These are phyloP conservation scores for Percina caprodes DNA, from an alignment of 2,113 vertebrate genomes.

Conservation along the genomic window DNA sequence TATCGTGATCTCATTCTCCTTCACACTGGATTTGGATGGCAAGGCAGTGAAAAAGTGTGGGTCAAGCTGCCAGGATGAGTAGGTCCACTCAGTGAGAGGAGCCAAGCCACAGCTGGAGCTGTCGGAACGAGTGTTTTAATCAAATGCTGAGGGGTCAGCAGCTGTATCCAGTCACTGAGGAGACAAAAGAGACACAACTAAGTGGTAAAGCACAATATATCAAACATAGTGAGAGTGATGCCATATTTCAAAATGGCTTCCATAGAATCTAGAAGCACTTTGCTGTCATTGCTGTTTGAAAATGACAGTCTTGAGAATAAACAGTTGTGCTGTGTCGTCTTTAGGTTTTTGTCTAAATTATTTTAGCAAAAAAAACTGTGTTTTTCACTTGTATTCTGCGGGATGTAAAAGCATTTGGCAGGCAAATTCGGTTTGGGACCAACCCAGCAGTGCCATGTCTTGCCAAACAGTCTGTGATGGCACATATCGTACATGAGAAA, in stretches of 20 bases:
- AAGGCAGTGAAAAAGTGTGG: constrained; percentile 6
- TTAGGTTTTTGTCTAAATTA: constrained; percentile 7
- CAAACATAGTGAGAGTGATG: not conserved
- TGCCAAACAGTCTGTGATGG: constrained; percentile 52
- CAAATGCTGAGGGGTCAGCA: constrained; percentile 6
- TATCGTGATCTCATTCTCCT: constrained; percentile 18
- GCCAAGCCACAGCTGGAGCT: constrained; percentile 48
- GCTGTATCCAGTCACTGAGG: not conserved
- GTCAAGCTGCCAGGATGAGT: constrained; percentile 20
- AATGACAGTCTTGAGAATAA: not conserved
- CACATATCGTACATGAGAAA: constrained; percentile 31
- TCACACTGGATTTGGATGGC: constrained; percentile 6
- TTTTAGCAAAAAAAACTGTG: constrained; percentile 3
- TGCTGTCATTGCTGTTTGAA: not conserved
- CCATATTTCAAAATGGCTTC: constrained; percentile 2
- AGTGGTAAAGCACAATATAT: not conserved
- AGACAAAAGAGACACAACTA: constrained; percentile 2
- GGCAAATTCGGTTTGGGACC: constrained; percentile 3
- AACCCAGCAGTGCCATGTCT: constrained; percentile 20
- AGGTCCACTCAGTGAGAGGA: constrained; percentile 18
- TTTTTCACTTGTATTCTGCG: constrained; percentile 7
- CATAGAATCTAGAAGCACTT: not conserved
- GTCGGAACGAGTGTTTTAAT: constrained; percentile 50
- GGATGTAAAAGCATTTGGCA: constrained; percentile 43
- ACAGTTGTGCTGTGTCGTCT: not conserved